A percentile compares a stretch with the other conserved stretches of the same genome.
phyloP scores from a whole-genome alignment of 1,140 invertebrate genomes.

The Cardiocondyla obscurior region DNA sequence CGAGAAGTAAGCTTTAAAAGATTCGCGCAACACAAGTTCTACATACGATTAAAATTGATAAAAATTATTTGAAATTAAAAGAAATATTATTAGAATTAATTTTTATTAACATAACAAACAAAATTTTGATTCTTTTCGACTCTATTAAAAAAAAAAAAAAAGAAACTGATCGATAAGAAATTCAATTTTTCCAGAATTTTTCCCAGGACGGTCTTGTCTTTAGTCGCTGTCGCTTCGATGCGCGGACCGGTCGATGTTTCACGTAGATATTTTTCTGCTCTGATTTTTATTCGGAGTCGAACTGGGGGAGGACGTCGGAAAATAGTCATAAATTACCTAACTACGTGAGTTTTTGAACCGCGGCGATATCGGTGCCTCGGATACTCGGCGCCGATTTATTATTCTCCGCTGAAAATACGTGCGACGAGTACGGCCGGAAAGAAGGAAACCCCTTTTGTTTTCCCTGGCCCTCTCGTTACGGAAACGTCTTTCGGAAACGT shows the following conservation, averaged over 20 bases:
- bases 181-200: background rate
- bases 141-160: too few species aligned
- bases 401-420: constrained; percentile 55
- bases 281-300: constrained; percentile 52
- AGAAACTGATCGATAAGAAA: constrained; percentile 36
- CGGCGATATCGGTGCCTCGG: constrained; percentile 47
- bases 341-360: constrained; percentile 60
- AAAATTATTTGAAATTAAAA: too few species aligned
- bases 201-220: background rate
- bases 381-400: constrained; percentile 54
- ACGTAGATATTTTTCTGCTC: constrained; percentile 55
- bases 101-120: too few species aligned
- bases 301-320: constrained; percentile 15
- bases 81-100: too few species aligned
- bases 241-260: constrained; percentile 43
- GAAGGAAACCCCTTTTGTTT: constrained; percentile 39
- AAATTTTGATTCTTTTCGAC: too few species aligned
- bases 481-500: constrained; percentile 37
- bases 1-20: too few species aligned
- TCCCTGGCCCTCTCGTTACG: background rate
- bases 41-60: too few species aligned
- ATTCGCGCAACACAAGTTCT: too few species aligned
- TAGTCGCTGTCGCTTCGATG: background rate
- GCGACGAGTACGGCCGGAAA: constrained; percentile 47
- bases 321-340: constrained; percentile 60